Base-by-base conservation (phyloP, 2,113 vertebrate genomes). In the Eupsittula cactorum region DNA sequence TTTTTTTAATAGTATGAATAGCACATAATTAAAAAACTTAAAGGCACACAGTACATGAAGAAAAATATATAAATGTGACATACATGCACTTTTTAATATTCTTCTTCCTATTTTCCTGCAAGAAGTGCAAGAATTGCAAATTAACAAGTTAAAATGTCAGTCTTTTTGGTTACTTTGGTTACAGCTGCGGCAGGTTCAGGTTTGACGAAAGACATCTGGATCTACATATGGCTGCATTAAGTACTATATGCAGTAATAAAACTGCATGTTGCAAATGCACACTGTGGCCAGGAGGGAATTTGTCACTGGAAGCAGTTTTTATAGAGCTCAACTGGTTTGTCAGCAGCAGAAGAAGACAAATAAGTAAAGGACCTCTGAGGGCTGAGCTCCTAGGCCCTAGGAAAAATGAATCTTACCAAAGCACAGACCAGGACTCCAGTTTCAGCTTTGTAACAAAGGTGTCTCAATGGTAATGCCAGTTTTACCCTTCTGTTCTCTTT, bases 91-190 rank as follows among this genome's bases (percentile, higher is more conserved):
- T 87, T 90, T 93, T 46, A 53, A 63, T 47, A 49, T 24, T 47
- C 33, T 80, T 44, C 44, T 42, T 62, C 37, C 76, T 79, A 16
- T 84, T 91, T 37, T 93, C 9, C 37, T 49, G 24, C 37, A 81
- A 68, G 57, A 65, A 37, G 31, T 12, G n/a, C 41, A 81, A 78
- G 44, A 28, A 52, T 6, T 84, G 49, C 47, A 84, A 95, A 91
- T 41, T 19, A 84, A 55, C 10, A 42, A 18, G 35, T 28, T 28
- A 65, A 87, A 82, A 75, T 4, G 11, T 18, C 0, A 0, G 5
- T 79, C 82, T 46, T 86, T 88, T 94, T 80, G 50, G 41, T 82
- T 84, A 64, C 71, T 94, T 87, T 70, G 59, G 52, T 86, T 86
- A 73, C 24, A 70, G 78, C 57, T 63, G 39, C 25, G 50, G 65